phyloP scores from a whole-genome alignment of 2,113 vertebrate species.

The Fukomys damarensis region DNA sequence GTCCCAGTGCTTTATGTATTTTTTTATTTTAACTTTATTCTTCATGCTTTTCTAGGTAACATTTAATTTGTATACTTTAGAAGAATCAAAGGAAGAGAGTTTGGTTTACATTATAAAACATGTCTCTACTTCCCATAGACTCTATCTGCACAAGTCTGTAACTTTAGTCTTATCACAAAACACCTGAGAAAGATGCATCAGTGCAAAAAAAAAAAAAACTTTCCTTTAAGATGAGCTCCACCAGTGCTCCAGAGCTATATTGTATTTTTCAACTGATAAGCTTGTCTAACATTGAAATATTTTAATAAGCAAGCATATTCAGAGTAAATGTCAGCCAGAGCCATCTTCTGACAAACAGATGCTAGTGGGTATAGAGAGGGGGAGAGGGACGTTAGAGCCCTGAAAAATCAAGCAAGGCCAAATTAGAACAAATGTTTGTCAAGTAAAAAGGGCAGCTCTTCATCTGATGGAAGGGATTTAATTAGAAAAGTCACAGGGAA shows the following conservation, averaged over 20 bases:
- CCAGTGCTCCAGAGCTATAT: conserved; percentile 63
- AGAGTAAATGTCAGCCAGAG: conserved; percentile 86
- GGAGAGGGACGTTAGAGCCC: conserved; percentile 70
- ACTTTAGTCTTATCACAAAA: conserved; percentile 62
- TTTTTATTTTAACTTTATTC: neutral
- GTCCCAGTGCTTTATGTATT: neutral
- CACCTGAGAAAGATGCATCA: conserved; percentile 14
- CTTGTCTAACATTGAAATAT: conserved; percentile 84
- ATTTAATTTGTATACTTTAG: neutral
- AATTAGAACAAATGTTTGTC: conserved; percentile 88
- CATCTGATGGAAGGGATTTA: conserved; percentile 86
- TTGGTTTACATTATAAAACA: neutral
- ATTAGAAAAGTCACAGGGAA: conserved; percentile 87
- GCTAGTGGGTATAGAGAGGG: conserved; percentile 69
- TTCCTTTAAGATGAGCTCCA: conserved; percentile 24
- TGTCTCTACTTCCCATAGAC: neutral
- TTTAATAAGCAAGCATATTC: conserved; percentile 86
- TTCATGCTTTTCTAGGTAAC: neutral
- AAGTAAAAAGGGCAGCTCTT: conserved; percentile 86
- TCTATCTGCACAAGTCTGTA: neutral
- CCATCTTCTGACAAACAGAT: conserved; percentile 85
- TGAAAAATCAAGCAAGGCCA: conserved; percentile 83
- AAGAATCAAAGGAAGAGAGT: neutral
- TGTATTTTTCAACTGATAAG: conserved; percentile 85
- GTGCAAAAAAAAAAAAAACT: conserved; percentile 64